These are phyloP conservation scores for Corynorhinus townsendii DNA, from an alignment of 2,113 vertebrate species.

Conservation along the genomic window DNA sequence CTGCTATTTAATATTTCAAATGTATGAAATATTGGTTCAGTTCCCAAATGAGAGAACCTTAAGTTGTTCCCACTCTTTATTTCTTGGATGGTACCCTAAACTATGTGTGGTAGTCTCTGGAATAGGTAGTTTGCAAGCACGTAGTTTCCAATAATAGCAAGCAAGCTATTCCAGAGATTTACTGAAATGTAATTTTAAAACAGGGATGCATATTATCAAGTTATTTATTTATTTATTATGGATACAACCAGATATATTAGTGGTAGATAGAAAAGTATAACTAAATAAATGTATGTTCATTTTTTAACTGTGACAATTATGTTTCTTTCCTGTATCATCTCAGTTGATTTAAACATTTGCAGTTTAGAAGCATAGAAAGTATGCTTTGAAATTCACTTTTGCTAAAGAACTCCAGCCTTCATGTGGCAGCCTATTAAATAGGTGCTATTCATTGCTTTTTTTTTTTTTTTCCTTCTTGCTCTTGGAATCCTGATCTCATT, in stretches of 20 bases:
- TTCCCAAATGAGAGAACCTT: background rate
- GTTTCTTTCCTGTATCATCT: background rate
- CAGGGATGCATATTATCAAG: background rate
- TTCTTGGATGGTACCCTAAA: background rate
- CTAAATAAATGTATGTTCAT: background rate
- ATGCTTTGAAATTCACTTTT: slow-evolving; percentile 16
- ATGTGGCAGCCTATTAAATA: background rate
- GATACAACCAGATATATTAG: background rate
- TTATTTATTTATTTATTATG: background rate
- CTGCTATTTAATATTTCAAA: background rate
- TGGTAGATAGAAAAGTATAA: background rate
- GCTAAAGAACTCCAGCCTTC: slow-evolving; percentile 13
- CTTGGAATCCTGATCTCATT: slow-evolving; percentile 23
- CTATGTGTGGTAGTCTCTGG: background rate
- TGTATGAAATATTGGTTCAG: background rate
- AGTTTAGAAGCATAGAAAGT: background rate
- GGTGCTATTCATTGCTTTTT: background rate
- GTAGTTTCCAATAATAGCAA: background rate
- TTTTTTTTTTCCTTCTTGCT: background rate
- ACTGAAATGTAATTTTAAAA: background rate
- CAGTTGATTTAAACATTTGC: background rate
- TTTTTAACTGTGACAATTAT: slow-evolving; percentile 27
- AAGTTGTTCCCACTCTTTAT: background rate
- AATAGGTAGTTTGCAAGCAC: background rate
- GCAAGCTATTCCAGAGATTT: background rate